Percentiles rank a stretch among this genome's conserved stretches.
Conservation (phyloP, 2,113 vertebrate genomes). For the Gallinago media region DNA sequence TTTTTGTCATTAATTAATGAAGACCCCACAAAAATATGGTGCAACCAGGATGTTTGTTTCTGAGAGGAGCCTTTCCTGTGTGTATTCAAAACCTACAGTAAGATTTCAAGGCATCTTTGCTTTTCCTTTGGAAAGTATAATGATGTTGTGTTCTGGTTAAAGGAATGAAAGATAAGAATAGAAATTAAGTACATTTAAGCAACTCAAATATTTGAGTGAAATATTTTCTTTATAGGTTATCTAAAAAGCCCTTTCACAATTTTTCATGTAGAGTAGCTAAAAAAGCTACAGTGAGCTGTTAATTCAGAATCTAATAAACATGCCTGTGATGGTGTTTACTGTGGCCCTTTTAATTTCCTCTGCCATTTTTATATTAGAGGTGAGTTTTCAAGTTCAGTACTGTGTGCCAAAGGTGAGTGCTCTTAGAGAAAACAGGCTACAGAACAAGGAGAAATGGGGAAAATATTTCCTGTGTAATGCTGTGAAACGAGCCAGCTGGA, state of each 20-base stretch:
- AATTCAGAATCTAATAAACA: background rate
- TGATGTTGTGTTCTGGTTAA: background rate
- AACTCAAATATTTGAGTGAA: background rate
- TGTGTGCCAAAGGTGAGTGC: background rate
- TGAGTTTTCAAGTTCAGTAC: background rate
- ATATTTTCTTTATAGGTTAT: background rate
- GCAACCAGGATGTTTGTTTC: fast-evolving
- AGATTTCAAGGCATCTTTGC: background rate
- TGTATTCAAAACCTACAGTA: background rate
- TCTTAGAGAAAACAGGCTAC: background rate
- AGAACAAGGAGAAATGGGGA: background rate
- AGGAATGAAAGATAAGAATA: background rate
- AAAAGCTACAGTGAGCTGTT: background rate
- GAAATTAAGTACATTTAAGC: background rate
- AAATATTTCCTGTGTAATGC: background rate
- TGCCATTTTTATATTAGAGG: background rate
- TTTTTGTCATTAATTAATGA: background rate
- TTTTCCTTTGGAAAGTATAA: background rate
- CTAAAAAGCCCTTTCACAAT: background rate
- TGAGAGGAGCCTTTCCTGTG: background rate
- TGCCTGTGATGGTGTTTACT: background rate
- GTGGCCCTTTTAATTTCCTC: background rate
- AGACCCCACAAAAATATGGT: background rate
- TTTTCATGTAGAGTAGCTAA: background rate
- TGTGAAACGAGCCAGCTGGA: background rate